Base-by-base conservation (phyloP, 2,797 vertebrate species). In the Furcifer pardalis region DNA sequence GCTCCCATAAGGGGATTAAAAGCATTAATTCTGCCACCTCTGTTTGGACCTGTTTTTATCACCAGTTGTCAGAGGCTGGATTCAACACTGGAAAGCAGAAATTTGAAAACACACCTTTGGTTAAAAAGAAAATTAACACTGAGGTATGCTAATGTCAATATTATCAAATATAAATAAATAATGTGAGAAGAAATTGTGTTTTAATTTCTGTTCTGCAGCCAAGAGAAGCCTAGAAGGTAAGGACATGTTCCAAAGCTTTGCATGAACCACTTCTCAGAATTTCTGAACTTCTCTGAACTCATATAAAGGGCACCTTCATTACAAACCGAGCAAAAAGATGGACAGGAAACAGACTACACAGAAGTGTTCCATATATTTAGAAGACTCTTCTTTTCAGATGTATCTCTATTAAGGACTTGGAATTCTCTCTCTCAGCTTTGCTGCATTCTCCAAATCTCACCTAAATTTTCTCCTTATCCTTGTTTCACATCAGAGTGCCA, bases 21-120 rank as follows among this genome's bases (percentile, higher is more conserved):
- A 1, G 88, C 69, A 75, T 88, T 89, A 89, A 91, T 91, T 90
- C 63, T 82, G 84, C 87, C 37, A 91, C 83, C 49, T 94, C 92
- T 89, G 68, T 86, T 84, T 68, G 89, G 90, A 76, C 32, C 7
- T 68, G 56, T 42, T 88, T 62, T 94, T 92, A 90, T 93, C 89
- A 87, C 84, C 87, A 87, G 83, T 85, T 69, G 85, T 88, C 85
- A 72, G 77, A 66, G 73, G 84, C 86, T 78, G 75, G 63, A 88
- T 93, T 92, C n/a, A 92, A 0, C 56, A 79, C 84, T 91, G 0
- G 0, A 74, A 89, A 93, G 72, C 59, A 78, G 74, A 0, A 0
- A 27, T 89, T 89, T 87, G 60, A 85, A 71, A 81, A 75, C 27
- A 37, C n/a, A 76, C 12, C 82, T 75, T 37, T 86, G 82, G 84